Conservation (phyloP, 2,888 invertebrate species). For the Spisula solida region DNA sequence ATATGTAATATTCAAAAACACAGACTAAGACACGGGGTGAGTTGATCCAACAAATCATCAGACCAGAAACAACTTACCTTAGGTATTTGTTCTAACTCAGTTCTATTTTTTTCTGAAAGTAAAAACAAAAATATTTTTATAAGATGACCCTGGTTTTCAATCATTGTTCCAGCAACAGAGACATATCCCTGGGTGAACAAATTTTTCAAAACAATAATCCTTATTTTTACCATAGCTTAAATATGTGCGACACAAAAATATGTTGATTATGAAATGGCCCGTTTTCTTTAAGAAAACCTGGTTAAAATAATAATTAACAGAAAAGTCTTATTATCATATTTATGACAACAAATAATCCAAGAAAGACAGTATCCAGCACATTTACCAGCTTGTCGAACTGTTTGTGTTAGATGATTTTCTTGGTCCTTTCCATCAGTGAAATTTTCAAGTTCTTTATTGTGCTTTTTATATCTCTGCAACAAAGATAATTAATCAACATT, state of each 20-base stretch:
- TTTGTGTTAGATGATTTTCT: slow-evolving; percentile 64
- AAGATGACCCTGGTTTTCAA: too few relatives aligned
- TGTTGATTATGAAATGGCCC: too few relatives aligned
- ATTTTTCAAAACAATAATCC: too few relatives aligned
- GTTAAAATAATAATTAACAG: too few relatives aligned
- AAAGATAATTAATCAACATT: not conserved
- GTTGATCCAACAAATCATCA: not conserved
- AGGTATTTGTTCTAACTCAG: slow-evolving; percentile 92
- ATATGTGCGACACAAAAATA: too few relatives aligned
- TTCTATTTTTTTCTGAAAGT: slow-evolving; percentile 87
- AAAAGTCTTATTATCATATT: too few relatives aligned
- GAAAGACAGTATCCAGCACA: not conserved
- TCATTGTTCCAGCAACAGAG: too few relatives aligned
- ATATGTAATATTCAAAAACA: too few relatives aligned
- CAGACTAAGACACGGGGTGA: not conserved
- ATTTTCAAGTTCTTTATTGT: slow-evolving; percentile 57
- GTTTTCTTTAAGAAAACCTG: too few relatives aligned
- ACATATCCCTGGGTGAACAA: too few relatives aligned
- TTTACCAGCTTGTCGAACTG: slow-evolving; percentile 71
- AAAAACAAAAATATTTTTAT: slow-evolving; percentile 70
- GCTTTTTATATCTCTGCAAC: slow-evolving; percentile 67
- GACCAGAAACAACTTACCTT: slow-evolving; percentile 86
- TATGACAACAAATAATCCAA: too few relatives aligned
- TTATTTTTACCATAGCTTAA: too few relatives aligned
- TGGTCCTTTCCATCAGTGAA: slow-evolving; percentile 48